A percentile compares a stretch with the other conserved stretches of the same genome.
These are phyloP conservation scores for Gryon sp. DNA, from an alignment of 1,140 invertebrate species.

Conservation along the genomic window DNA sequence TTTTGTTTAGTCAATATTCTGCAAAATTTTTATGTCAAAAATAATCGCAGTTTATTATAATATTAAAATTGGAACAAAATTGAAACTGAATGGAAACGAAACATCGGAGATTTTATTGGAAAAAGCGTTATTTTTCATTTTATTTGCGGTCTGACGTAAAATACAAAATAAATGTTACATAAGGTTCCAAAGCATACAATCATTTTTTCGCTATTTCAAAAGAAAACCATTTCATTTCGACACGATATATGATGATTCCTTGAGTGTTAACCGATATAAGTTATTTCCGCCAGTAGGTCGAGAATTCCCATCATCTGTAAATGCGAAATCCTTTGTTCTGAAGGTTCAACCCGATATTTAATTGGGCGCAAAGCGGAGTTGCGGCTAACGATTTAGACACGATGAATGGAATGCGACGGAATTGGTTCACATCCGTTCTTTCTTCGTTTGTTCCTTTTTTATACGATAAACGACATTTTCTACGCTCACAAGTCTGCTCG, in stretches of 20 bases:
- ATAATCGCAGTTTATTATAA: too few relatives aligned
- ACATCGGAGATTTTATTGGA: too few relatives aligned
- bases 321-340: constrained; percentile 26
- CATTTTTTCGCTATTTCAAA: too few relatives aligned
- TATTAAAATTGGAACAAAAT: too few relatives aligned
- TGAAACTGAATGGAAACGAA: too few relatives aligned
- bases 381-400: constrained; percentile 49
- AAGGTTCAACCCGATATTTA: constrained; percentile 50
- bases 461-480: constrained; percentile 42
- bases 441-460: constrained; percentile 28
- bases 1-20: too few relatives aligned
- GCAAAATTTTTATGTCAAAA: too few relatives aligned
- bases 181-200: too few relatives aligned
- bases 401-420: constrained; percentile 42
- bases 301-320: constrained; percentile 23
- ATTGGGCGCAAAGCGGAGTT: constrained; percentile 42
- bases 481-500: constrained; percentile 12
- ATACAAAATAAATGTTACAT: too few relatives aligned
- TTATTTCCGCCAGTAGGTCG: constrained; percentile 17
- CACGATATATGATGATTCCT: constrained; percentile 4
- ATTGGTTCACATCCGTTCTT: constrained; percentile 44
- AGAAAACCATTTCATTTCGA: constrained; percentile 17
- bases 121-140: too few relatives aligned
- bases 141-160: too few relatives aligned
- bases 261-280: constrained; percentile 20